Evolutionary conservation across 2,888 invertebrate species (phyloP), one percentile per base, ranked within the genome.

Genomic region (Limnephilus marmoratus): DNA sequence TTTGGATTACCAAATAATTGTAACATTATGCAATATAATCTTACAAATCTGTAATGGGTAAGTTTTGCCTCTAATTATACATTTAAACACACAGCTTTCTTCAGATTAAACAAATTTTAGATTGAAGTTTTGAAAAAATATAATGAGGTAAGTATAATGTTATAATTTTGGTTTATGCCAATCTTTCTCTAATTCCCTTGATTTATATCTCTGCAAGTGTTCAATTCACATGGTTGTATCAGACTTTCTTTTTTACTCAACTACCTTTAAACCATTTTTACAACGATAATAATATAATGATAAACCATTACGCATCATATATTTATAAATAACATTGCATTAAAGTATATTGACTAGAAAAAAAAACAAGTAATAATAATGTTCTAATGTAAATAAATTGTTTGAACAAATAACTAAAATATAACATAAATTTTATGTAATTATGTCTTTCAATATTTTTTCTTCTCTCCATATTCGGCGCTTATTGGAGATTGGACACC

Each of bases 201-300:
- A 68, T 68, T 68, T 5, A 31, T 53, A 68, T 24, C 53, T 68
- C 13, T 68, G 53, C 53, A 7, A 24, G 18, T 31, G 15, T 31
- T 81, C 29, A 81, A 85, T 85, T 85, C 85, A 41, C 37, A 85
- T 11, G 18, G 82, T 34, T 41, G 34, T 11, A 37, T 85, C 85
- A 85, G 85, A 85, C 85, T 85, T 85, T 85, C 41, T 85, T 85
- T 34, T 85, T 85, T 85, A 85, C 37, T 37, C 85, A 24, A 85
- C 29, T n/a, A 81, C 29, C 24, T 68, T 68, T 24, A 24, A 68
- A 24, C 31, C 12, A 31, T 81, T 31, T 81, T 81, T 81, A 31
- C 13, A 13, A 81, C 29, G 4, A 12, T 81, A n/a, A 31, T 81
- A 31, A 31, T 12, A 81, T 29, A 31, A 31, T 31, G 31, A 9